phyloP scores from a whole-genome alignment of 2,888 invertebrate genomes.

The Hydroisotoma schaefferi region DNA sequence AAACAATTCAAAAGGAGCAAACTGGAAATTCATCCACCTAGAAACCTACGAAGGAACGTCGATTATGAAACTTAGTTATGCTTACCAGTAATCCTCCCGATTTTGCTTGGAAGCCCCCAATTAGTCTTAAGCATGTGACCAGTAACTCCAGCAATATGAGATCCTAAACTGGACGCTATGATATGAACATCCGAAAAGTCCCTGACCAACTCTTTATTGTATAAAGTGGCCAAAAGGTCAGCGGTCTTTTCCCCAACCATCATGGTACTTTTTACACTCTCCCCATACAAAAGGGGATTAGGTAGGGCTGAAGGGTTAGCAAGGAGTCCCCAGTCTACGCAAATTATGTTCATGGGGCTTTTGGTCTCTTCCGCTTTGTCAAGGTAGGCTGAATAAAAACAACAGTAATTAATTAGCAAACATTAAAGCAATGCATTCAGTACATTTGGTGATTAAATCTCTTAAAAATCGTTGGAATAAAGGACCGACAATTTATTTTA shows the following conservation, averaged over 20 bases:
- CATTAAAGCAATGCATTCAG: no score
- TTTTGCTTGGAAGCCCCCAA: slow-evolving; percentile 30
- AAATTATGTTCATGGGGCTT: slow-evolving; percentile 33
- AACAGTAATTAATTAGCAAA: not conserved
- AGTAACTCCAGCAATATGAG: slow-evolving; percentile 32
- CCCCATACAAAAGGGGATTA: slow-evolving; percentile 33
- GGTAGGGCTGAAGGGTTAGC: slow-evolving; percentile 36
- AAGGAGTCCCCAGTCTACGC: slow-evolving; percentile 35
- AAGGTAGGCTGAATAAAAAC: slow-evolving; percentile 20
- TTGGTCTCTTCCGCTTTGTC: slow-evolving; percentile 24
- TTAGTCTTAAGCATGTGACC: slow-evolving; percentile 28
- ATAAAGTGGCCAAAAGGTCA: slow-evolving; percentile 30
- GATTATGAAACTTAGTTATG: no score
- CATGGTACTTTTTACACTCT: slow-evolving; percentile 31
- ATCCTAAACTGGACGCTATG: slow-evolving; percentile 31
- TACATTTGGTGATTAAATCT: no score
- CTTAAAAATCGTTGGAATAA: no score
- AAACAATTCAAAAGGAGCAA: no score
- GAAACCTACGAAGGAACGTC: no score
- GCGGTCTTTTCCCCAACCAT: slow-evolving; percentile 36
- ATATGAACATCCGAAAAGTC: slow-evolving; percentile 34
- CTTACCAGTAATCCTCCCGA: slow-evolving; percentile 39
- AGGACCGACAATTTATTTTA: no score
- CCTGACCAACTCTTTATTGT: slow-evolving; percentile 28
- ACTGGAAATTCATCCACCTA: no score